Conservation (phyloP, 2,797 vertebrate species). For the Capromys pilorides region DNA sequence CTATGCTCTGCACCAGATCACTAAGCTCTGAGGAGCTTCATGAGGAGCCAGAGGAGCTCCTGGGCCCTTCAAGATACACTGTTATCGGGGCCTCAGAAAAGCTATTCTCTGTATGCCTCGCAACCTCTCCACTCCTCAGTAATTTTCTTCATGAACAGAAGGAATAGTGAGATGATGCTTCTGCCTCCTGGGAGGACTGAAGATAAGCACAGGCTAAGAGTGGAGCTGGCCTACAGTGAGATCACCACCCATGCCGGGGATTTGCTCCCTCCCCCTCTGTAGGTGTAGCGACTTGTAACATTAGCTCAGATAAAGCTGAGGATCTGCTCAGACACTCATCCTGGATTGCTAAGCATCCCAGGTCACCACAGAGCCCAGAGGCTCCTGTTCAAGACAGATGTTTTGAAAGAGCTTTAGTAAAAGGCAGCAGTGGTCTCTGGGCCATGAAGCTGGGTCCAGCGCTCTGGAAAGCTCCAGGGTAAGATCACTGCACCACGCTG, state of each 20-base stretch:
- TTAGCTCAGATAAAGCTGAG: not conserved
- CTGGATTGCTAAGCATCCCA: not conserved
- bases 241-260: rapidly evolving
- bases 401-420: not conserved
- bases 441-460: not conserved
- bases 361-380: not conserved
- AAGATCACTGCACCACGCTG: rapidly evolving
- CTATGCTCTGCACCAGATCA: too few species aligned
- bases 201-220: not conserved
- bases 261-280: not conserved
- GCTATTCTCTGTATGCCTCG: rapidly evolving
- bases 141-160: not conserved
- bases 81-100: rapidly evolving
- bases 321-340: not conserved
- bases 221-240: rapidly evolving
- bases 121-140: not conserved
- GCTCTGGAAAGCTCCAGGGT: rapidly evolving
- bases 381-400: not conserved
- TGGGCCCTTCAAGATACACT: not conserved
- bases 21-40: not conserved
- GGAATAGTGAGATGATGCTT: not conserved
- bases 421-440: rapidly evolving
- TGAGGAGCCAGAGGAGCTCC: not conserved
- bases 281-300: not conserved
- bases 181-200: not conserved